Base-by-base conservation (phyloP, 2,888 invertebrate species). In the Trichopria drosophilae region DNA sequence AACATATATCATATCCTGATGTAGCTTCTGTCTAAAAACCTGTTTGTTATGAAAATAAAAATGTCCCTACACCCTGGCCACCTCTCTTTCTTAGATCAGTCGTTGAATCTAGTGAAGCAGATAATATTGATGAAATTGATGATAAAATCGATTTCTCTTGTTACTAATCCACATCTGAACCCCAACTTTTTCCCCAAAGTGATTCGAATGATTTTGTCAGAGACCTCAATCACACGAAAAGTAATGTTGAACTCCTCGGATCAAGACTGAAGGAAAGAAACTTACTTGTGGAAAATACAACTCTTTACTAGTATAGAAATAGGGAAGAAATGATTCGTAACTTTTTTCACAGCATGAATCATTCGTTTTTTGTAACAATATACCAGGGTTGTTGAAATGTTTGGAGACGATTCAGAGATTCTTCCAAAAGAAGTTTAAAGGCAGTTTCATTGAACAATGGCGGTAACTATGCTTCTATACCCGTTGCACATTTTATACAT, bases 401-500 rank as follows among this genome's bases (percentile, higher is more conserved):
- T 18, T 32, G 18, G 32, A 13, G 4, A 29, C n/a, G n/a, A n/a
- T n/a, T n/a, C n/a, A n/a, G n/a, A n/a, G n/a, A n/a, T n/a, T n/a
- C n/a, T n/a, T n/a, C n/a, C n/a, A 4, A 12, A 13, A 29, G 6
- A 6, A 29, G 3, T 29, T 12, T 29, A 6, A 29, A 12, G 29
- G 13, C 6, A 29, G 13, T 6, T n/a, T 29, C 13, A 13, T n/a
- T 12, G 29, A 29, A n/a, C 13, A 12, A 12, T 29, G 12, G 15
- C 18, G 3, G 6, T 18, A 13, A 18, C 18, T 34, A 34, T 34
- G 32, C 32, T 28, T 26, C 41, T 9, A 18, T 41, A 26, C 41
- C 41, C n/a, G 6, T 41, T 15, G 29, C 42, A 10, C 31, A 42
- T 31, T 42, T 31, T 18, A 29, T 23, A n/a, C 20, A 31, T 5